phyloP scores from a whole-genome alignment of 2,113 vertebrate genomes.

The Ammodytes marinus region DNA sequence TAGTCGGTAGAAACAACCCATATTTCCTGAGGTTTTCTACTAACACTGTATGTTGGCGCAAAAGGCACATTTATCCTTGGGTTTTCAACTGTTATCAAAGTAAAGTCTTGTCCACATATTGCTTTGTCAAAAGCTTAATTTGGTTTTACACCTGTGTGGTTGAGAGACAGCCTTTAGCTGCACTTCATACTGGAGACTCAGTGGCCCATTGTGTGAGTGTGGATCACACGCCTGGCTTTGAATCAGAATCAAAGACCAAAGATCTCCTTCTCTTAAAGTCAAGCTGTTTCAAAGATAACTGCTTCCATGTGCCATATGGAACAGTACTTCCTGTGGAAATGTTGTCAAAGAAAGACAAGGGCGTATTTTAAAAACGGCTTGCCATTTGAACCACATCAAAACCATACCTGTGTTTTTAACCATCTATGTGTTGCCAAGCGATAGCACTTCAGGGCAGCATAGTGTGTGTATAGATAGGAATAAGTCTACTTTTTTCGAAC shows the following conservation, averaged over 20 bases:
- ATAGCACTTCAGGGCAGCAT: constrained; percentile 36
- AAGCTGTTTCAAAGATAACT: constrained; percentile 36
- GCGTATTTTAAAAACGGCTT: constrained; percentile 55
- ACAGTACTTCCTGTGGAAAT: constrained; percentile 36
- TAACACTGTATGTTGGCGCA: neutral
- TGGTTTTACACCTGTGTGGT: constrained; percentile 40
- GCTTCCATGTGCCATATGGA: constrained; percentile 54
- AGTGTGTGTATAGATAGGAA: constrained; percentile 26
- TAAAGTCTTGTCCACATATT: constrained; percentile 14
- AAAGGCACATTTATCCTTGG: constrained; percentile 1
- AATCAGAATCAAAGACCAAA: constrained; percentile 61
- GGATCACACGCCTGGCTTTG: constrained; percentile 57
- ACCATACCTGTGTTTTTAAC: constrained; percentile 39
- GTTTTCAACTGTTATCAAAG: constrained; percentile 43
- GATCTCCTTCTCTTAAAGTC: constrained; percentile 46
- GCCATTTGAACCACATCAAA: constrained; percentile 66
- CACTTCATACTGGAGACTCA: constrained; percentile 43
- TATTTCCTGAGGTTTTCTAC: neutral
- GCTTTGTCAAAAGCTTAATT: constrained; percentile 41
- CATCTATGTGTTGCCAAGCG: constrained; percentile 50
- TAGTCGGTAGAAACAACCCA: neutral
- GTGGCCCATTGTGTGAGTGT: constrained; percentile 32
- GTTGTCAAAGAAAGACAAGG: constrained; percentile 47
- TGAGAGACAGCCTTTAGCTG: constrained; percentile 29
- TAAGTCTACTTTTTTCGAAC: constrained; percentile 13